phyloP scores from a whole-genome alignment of 2,113 vertebrate genomes.

The Catharus bicknelli region DNA sequence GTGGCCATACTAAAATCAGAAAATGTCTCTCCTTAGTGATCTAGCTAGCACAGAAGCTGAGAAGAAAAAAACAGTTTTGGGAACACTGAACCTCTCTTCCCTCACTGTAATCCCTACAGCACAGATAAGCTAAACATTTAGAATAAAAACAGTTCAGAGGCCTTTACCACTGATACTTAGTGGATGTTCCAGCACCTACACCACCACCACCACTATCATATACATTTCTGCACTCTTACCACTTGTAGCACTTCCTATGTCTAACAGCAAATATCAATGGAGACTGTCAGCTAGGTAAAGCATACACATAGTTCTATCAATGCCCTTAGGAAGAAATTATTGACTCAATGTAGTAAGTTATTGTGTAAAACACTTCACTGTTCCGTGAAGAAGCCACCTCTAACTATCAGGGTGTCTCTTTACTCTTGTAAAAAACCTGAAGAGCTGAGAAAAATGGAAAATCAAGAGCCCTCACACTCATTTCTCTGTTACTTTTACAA shows the following conservation, averaged over 20 bases:
- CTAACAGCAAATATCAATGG: not conserved
- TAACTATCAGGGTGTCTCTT: not conserved
- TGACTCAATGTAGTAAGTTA: accelerated
- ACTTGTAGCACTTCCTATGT: not conserved
- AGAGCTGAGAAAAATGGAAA: not conserved
- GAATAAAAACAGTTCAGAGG: not conserved
- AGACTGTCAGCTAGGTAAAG: not conserved
- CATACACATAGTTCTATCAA: not conserved
- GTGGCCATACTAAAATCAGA: not conserved
- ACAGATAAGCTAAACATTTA: not conserved
- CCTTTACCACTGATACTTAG: not conserved
- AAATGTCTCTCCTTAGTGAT: not conserved
- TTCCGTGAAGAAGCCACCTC: not conserved
- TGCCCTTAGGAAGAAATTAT: not conserved
- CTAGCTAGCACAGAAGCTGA: not conserved
- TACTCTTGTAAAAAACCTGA: not conserved
- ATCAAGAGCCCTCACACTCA: not conserved
- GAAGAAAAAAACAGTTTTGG: not conserved
- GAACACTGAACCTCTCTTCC: not conserved
- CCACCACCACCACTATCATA: not conserved
- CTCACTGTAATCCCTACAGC: not conserved
- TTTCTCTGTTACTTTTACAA: not conserved
- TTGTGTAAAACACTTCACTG: not conserved
- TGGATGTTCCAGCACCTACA: not conserved
- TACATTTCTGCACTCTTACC: not conserved